Evolutionary conservation across 2,113 vertebrate species (phyloP).

Genomic region (Thymallus thymallus): DNA sequence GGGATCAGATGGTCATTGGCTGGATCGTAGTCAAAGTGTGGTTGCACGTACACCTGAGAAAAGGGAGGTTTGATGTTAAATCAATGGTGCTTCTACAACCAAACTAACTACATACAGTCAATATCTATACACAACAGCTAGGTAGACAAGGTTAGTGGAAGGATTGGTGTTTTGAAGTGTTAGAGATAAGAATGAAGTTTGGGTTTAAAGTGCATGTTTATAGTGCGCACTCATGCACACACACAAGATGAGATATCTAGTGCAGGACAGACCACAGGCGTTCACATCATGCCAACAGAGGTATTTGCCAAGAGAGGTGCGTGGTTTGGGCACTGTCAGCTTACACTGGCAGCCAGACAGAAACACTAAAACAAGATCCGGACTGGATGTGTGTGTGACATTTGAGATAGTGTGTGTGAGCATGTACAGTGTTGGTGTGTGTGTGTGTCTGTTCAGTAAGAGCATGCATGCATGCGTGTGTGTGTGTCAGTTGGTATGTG

Average conservation of each 20-base stretch:
- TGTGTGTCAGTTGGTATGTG: too few species aligned
- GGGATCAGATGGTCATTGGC: conserved; percentile 93
- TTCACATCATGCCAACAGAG: conserved; percentile 16
- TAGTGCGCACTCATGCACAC: too few species aligned
- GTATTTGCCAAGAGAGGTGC: conserved; percentile 43
- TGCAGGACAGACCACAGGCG: conserved; percentile 12
- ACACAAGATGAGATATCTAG: neutral
- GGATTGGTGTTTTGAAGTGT: neutral
- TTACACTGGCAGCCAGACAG: neutral
- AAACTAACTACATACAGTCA: neutral
- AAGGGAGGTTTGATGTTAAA: neutral
- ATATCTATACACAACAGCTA: neutral
- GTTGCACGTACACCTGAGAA: conserved; percentile 91
- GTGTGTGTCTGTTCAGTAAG: too few species aligned
- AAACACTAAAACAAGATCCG: neutral
- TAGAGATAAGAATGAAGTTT: neutral
- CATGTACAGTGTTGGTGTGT: neutral
- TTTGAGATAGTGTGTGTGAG: neutral
- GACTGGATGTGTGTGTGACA: neutral
- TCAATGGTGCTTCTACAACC: neutral
- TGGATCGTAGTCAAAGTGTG: conserved; percentile 97
- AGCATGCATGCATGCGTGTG: neutral
- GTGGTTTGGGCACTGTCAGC: conserved; percentile 34
- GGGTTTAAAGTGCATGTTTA: neutral
- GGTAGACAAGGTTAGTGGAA: neutral